These are phyloP conservation scores for Egretta garzetta DNA, from an alignment of 2,113 vertebrate genomes.

Conservation along the genomic window DNA sequence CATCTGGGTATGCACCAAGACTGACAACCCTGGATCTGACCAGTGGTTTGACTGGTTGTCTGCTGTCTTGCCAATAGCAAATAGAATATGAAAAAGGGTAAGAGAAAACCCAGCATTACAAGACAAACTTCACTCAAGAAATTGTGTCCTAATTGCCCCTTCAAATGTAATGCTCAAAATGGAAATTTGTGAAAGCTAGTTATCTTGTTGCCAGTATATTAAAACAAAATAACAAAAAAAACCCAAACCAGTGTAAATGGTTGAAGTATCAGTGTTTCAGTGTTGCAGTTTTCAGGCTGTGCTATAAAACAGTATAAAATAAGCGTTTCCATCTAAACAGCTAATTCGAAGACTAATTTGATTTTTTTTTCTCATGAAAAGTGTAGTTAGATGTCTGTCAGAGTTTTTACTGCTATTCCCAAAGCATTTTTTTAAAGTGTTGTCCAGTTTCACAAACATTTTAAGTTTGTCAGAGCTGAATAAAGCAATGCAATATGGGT, in stretches of 20 bases:
- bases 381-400: background rate
- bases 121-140: background rate
- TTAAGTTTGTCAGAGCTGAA: background rate
- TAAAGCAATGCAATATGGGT: background rate
- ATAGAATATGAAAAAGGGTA: background rate
- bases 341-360: background rate
- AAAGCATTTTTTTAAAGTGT: accelerated
- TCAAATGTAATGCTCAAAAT: background rate
- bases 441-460: background rate
- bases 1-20: background rate
- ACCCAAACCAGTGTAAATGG: accelerated
- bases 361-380: background rate
- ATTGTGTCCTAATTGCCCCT: background rate
- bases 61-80: background rate
- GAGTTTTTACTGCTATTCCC: background rate
- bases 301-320: background rate
- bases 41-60: background rate
- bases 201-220: background rate
- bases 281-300: background rate
- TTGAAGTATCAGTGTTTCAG: background rate
- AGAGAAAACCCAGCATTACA: background rate
- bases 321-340: background rate
- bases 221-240: background rate
- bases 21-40: background rate
- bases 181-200: background rate